phyloP scores from a whole-genome alignment of 92 coral and sea anemone genomes.

The Anthopleura xanthogrammica region DNA sequence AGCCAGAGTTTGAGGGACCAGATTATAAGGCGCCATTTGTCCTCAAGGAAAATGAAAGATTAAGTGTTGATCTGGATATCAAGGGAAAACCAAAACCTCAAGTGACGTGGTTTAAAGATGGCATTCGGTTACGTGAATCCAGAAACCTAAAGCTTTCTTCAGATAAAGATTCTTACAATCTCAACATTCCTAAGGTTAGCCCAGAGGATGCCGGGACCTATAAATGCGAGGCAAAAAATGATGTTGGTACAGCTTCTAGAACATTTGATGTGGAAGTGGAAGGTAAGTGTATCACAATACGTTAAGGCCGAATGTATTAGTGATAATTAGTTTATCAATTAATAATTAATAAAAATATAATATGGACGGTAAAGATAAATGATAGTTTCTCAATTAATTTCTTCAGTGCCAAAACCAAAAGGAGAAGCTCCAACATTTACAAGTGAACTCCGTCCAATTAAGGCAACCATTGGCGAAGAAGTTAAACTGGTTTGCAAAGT shows the following conservation, averaged over 20 bases:
- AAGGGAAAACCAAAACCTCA: slow-evolving; percentile 70
- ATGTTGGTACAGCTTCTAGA: slow-evolving; percentile 64
- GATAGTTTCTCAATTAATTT: background rate
- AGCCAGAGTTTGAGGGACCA: slow-evolving; percentile 72
- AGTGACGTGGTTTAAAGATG: slow-evolving; percentile 90
- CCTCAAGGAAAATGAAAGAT: slow-evolving; percentile 81
- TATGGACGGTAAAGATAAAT: background rate
- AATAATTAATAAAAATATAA: too few species aligned
- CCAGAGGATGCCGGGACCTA: slow-evolving; percentile 82
- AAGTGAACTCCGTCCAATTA: slow-evolving; percentile 49
- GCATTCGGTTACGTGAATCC: slow-evolving; percentile 58
- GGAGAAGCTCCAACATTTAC: slow-evolving; percentile 67
- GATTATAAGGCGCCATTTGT: slow-evolving; percentile 76
- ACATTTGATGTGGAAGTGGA: slow-evolving; percentile 75
- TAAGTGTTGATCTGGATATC: slow-evolving; percentile 64
- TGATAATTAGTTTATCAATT: background rate
- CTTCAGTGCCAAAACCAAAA: slow-evolving; percentile 55
- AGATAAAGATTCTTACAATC: slow-evolving; percentile 55
- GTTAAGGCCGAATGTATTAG: background rate
- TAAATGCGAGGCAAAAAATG: slow-evolving; percentile 82
- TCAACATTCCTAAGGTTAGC: slow-evolving; percentile 61
- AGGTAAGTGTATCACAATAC: slow-evolving; percentile 41
- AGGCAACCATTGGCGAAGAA: slow-evolving; percentile 63
- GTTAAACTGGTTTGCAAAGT: slow-evolving; percentile 64
- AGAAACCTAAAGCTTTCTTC: slow-evolving; percentile 46